Evolutionary conservation across 2,113 vertebrate species (phyloP).

Genomic region (Tragelaphus scriptus): DNA sequence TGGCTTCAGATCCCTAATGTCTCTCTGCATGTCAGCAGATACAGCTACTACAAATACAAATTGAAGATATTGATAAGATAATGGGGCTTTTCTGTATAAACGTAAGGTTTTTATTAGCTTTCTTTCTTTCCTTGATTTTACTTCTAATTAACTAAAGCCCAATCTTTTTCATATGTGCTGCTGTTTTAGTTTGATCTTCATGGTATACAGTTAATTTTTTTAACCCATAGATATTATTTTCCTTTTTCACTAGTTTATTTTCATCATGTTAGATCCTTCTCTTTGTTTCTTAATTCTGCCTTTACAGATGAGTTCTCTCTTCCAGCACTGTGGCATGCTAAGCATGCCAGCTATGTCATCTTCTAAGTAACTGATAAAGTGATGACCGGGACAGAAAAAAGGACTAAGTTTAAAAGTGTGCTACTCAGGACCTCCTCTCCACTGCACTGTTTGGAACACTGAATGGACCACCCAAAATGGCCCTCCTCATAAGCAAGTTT

Average conservation of each 20-base stretch:
- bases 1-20: not conserved
- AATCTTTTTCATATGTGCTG: not conserved
- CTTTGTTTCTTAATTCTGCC: constrained; percentile 15
- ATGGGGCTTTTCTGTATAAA: not conserved
- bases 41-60: not conserved
- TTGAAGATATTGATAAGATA: not conserved
- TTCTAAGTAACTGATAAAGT: not conserved
- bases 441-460: not conserved
- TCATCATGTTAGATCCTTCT: not conserved
- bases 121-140: not conserved
- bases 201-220: not conserved
- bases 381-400: not conserved
- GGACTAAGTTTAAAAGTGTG: not conserved
- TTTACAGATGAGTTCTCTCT: not conserved
- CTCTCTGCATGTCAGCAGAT: not conserved
- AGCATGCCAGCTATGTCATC: not conserved
- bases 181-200: not conserved
- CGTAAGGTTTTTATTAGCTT: not conserved
- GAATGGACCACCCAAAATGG: not conserved
- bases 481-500: not conserved
- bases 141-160: not conserved
- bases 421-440: not conserved
- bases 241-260: not conserved
- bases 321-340: not conserved
- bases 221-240: not conserved